These are phyloP conservation scores for Numenius phaeopus DNA, from an alignment of 2,797 vertebrate species.

Conservation along the genomic window DNA sequence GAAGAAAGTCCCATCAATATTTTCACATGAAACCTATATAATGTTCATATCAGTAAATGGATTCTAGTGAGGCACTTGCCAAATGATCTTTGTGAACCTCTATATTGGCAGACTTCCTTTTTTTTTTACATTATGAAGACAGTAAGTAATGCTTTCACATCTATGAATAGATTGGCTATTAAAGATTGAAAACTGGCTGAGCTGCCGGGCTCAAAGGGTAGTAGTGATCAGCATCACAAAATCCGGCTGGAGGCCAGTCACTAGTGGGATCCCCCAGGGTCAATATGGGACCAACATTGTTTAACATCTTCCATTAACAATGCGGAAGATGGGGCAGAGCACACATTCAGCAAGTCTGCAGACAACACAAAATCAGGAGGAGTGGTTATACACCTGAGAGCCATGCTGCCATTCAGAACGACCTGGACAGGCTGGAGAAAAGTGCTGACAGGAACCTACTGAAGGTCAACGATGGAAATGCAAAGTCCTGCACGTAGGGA, in stretches of 20 bases:
- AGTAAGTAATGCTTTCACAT: not conserved
- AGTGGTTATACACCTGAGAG: not conserved
- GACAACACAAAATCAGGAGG: not conserved
- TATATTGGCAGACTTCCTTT: not conserved
- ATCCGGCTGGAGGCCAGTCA: not conserved
- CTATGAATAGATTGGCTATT: not conserved
- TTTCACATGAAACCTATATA: not conserved
- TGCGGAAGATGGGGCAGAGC: rapidly evolving
- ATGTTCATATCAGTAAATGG: not conserved
- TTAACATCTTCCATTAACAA: not conserved
- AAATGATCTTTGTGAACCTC: not conserved
- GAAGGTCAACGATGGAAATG: not conserved
- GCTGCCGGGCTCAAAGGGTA: not conserved
- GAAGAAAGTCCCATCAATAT: not conserved
- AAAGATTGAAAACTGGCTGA: not conserved
- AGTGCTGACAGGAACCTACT: not conserved
- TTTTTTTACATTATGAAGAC: not conserved
- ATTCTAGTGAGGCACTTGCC: not conserved
- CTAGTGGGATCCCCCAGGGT: not conserved
- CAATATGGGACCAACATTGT: rapidly evolving
- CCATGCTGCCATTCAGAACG: not conserved
- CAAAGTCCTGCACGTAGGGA: not conserved
- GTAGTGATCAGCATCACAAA: not conserved
- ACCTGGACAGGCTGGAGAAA: not conserved
- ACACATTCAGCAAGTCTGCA: not conserved